A percentile compares a stretch with the other conserved stretches of the same genome.
Conservation (phyloP, 1,140 invertebrate genomes). For the Onthophagus taurus region DNA sequence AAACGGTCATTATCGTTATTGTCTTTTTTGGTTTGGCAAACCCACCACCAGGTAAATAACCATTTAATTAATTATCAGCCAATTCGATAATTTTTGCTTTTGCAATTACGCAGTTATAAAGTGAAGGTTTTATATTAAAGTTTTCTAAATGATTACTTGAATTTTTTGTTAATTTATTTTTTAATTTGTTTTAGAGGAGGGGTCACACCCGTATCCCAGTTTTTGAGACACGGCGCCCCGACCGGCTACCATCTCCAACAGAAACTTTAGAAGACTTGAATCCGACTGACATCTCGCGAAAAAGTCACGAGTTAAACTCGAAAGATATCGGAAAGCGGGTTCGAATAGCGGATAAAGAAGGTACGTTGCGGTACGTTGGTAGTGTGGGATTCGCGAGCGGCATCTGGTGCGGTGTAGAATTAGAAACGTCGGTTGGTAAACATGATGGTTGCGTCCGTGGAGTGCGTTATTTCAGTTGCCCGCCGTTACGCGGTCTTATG, state of each 20-base stretch:
- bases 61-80: neutral
- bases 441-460: slow-evolving; percentile 54
- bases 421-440: slow-evolving; percentile 47
- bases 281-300: slow-evolving; percentile 2
- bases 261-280: neutral
- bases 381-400: slow-evolving; percentile 47
- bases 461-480: slow-evolving; percentile 44
- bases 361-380: slow-evolving; percentile 49
- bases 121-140: neutral
- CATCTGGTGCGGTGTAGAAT: slow-evolving; percentile 54
- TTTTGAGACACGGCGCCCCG: slow-evolving; percentile 26
- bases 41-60: no score
- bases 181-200: slow-evolving; percentile 16
- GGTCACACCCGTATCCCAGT: slow-evolving; percentile 27
- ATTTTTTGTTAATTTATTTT: neutral
- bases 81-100: neutral
- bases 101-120: neutral
- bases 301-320: slow-evolving; percentile 19
- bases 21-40: no score
- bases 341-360: slow-evolving; percentile 40
- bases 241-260: slow-evolving; percentile 15
- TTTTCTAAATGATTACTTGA: neutral
- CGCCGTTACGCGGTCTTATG: slow-evolving; percentile 41
- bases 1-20: neutral
- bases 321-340: slow-evolving; percentile 44